Conservation (phyloP, 2,888 invertebrate species). For the Cantharis flavilabris region DNA sequence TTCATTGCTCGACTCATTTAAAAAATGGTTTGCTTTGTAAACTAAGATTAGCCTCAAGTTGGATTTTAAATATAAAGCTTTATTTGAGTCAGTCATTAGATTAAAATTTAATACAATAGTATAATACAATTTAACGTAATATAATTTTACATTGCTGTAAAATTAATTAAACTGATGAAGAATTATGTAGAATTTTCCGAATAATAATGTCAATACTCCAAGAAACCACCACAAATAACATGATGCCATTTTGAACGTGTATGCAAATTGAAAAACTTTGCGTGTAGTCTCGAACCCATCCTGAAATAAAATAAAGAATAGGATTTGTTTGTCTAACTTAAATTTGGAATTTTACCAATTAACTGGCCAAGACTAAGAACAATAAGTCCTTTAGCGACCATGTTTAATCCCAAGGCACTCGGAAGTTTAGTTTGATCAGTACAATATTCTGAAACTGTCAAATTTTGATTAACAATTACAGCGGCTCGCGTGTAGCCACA, state of each 20-base stretch:
- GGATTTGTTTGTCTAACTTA: not conserved
- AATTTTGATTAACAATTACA: constrained; percentile 73
- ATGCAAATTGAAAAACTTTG: constrained; percentile 67
- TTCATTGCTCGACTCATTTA: not conserved
- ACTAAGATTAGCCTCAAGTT: not conserved
- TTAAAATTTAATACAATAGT: not conserved
- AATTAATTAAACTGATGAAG: not conserved
- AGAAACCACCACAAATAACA: constrained; percentile 59
- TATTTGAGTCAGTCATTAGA: not conserved
- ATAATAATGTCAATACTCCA: constrained; percentile 66
- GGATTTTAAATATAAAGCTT: not conserved
- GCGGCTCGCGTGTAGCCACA: constrained; percentile 75
- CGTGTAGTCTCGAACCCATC: constrained; percentile 70
- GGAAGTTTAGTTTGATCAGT: constrained; percentile 60
- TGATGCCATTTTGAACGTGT: constrained; percentile 64
- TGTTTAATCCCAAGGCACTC: constrained; percentile 72
- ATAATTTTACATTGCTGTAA: not conserved
- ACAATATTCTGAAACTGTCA: constrained; percentile 70
- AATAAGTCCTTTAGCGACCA: constrained; percentile 72
- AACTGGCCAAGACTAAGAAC: constrained; percentile 69
- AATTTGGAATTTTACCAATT: constrained; percentile 48
- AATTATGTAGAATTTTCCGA: constrained; percentile 4
- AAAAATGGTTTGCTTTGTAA: not conserved
- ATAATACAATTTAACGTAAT: not conserved
- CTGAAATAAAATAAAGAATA: constrained; percentile 46